Percentiles rank a stretch among this genome's conserved stretches.
Conservation (phyloP, 2,113 vertebrate species). For the Vanacampus margaritifer region DNA sequence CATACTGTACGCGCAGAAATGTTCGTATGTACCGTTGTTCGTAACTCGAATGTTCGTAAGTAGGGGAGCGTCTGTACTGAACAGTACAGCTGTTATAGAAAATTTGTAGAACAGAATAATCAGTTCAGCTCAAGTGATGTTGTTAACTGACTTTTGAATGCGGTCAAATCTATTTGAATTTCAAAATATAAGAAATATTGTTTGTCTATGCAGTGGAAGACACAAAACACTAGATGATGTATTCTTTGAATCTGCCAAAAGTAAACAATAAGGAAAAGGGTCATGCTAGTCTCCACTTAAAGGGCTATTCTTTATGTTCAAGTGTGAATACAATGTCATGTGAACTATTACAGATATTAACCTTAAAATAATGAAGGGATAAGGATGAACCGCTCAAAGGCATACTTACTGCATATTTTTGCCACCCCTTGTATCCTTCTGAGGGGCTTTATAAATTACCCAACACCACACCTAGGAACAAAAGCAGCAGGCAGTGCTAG, state of each 20-base stretch:
- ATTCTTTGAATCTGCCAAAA: not conserved
- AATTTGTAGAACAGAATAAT: too few relatives aligned
- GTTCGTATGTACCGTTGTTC: too few relatives aligned
- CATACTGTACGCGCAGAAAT: too few relatives aligned
- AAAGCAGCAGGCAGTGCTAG: constrained; percentile 18
- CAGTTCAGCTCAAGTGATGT: too few relatives aligned
- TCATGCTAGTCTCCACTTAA: not conserved
- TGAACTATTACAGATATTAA: not conserved
- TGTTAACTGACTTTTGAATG: too few relatives aligned
- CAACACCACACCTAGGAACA: constrained; percentile 35
- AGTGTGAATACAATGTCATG: not conserved
- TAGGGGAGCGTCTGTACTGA: too few relatives aligned
- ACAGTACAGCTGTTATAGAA: too few relatives aligned
- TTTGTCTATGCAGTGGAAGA: not conserved
- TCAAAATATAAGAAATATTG: too few relatives aligned
- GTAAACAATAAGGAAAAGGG: not conserved
- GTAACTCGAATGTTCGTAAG: too few relatives aligned
- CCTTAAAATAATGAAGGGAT: not conserved
- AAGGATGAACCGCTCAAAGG: constrained; percentile 7
- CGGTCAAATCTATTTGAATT: too few relatives aligned
- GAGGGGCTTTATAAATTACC: constrained; percentile 22
- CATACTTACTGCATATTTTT: constrained; percentile 27
- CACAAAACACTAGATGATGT: not conserved
- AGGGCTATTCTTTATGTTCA: not conserved
- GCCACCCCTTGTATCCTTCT: not conserved